Conservation (phyloP, 2,888 invertebrate species). For the Arctia plantaginis region DNA sequence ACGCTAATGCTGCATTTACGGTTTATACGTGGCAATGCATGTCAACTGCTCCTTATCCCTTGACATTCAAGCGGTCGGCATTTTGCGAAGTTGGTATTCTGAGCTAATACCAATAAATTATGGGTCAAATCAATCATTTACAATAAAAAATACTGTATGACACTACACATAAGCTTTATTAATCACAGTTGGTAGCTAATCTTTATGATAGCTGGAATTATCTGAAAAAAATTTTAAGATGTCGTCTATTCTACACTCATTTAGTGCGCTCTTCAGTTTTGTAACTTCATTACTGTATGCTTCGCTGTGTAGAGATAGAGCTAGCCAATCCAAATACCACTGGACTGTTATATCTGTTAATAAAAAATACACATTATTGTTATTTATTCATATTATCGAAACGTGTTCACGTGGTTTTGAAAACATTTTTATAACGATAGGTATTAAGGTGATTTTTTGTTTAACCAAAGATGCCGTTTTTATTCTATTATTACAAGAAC, state of each 20-base stretch:
- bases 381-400: background rate
- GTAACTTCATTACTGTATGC: conserved; percentile 56
- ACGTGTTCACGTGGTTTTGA: no score
- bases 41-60: no score
- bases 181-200: background rate
- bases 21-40: no score
- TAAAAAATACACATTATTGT: conserved; percentile 10
- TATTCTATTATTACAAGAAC: no score
- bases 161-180: background rate
- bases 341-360: conserved; percentile 71
- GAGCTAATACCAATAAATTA: no score
- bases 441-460: no score
- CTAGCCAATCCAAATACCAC: conserved; percentile 75
- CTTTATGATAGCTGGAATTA: conserved; percentile 29
- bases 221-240: conserved; percentile 61
- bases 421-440: no score
- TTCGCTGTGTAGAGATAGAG: conserved; percentile 61
- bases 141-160: background rate
- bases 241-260: conserved; percentile 61
- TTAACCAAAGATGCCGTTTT: no score
- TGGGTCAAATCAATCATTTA: background rate
- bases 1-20: no score
- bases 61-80: no score
- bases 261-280: conserved; percentile 61
- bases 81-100: no score